Evolutionary conservation across 2,797 vertebrate genomes (phyloP), one percentile per base, ranked within the genome.

Genomic region (Molothrus aeneus): DNA sequence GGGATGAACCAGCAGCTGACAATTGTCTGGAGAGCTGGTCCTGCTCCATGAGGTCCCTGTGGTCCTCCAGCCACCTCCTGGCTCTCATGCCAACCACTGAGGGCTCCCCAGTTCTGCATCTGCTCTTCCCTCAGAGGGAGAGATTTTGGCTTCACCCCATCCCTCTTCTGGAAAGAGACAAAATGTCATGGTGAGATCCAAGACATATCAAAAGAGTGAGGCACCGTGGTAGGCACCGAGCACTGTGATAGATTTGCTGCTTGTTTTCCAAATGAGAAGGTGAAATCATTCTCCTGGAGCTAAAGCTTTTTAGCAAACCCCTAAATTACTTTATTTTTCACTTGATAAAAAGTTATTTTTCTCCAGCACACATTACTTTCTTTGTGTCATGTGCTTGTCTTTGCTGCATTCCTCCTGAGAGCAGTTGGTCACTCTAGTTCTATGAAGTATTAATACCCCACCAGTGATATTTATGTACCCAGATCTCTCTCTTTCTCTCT

Each of bases 381-480:
- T 96, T 95, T 93, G 83, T 95, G 92, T 74, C 80, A 40, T 80
- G 71, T 73, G 92, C 21, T 57, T 75, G 77, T 91, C 93, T 96
- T 80, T 57, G 63, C 91, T 87, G 71, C 59, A 11, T 57, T 90
- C 93, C 97, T 97, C 96, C 40, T 3, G 94, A 96, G 96, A 81
- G 40, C 80, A 63, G 70, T 84, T 90, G 56, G 94, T 88, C 94
- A 97, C 91, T 96, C 91, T 51, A 48, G 77, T 93, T 90, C 93
- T 97, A 91, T 91, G 82, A 95, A 86, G 96, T 92, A 97, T 97
- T 97, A 96, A 97, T 96, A 95, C 85, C 98, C 98, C 98, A 97
- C 98, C 98, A 98, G 98, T 98, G 97, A 98, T 98, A 97, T 98
- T 98, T 99, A 98, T 97, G 97, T 95, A 96, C 97, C 79, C 97